These are phyloP conservation scores for Tachina fera DNA, from an alignment of 2,888 invertebrate genomes.

Conservation along the genomic window DNA sequence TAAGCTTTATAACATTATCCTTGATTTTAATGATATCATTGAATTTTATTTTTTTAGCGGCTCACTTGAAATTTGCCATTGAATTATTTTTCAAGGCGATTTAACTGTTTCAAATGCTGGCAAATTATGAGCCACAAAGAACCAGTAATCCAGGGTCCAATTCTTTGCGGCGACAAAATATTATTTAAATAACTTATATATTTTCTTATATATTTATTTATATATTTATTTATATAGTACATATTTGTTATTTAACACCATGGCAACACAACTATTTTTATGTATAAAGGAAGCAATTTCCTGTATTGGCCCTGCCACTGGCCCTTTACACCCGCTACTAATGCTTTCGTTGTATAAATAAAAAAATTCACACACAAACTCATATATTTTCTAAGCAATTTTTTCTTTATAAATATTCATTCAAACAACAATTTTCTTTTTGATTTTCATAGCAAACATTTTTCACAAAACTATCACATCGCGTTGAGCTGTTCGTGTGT, in stretches of 20 bases:
- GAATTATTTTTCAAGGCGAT: slow-evolving; percentile 32
- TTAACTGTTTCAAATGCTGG: not conserved
- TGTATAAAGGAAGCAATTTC: slow-evolving; percentile 31
- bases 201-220: too few species aligned
- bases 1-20: slow-evolving; percentile 13
- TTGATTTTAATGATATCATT: slow-evolving; percentile 55
- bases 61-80: slow-evolving; percentile 17
- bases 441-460: slow-evolving; percentile 37
- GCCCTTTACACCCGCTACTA: slow-evolving; percentile 47
- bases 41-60: not conserved
- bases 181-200: too few species aligned
- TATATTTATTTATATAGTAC: not conserved
- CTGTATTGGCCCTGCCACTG: slow-evolving; percentile 52
- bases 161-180: slow-evolving; percentile 71
- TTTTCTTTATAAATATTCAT: slow-evolving; percentile 14
- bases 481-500: slow-evolving; percentile 77
- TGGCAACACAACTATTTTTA: slow-evolving; percentile 13
- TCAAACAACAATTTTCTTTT: slow-evolving; percentile 10
- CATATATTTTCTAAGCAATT: slow-evolving; percentile 24
- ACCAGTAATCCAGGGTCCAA: slow-evolving; percentile 80
- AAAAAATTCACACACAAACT: slow-evolving; percentile 28
- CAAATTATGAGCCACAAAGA: slow-evolving; percentile 60
- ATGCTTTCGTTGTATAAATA: slow-evolving; percentile 43
- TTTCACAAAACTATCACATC: slow-evolving; percentile 53
- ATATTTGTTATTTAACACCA: slow-evolving; percentile 25